Conservation (phyloP, 2,113 vertebrate genomes). For the Orcinus orca region DNA sequence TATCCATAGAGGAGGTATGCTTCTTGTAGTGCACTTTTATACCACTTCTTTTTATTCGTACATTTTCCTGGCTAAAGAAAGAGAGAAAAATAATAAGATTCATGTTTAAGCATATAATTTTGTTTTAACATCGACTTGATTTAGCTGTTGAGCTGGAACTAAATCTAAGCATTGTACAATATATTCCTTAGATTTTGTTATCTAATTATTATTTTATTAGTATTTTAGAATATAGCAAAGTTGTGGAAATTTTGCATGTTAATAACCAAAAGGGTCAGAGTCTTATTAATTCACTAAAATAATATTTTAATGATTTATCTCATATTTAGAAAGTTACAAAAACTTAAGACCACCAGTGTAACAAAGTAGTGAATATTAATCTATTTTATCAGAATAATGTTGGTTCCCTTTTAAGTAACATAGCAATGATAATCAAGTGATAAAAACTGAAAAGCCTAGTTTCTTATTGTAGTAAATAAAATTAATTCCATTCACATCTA, state of each 20-base stretch:
- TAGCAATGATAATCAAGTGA: background rate
- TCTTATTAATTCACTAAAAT: conserved; percentile 5
- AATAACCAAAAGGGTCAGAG: background rate
- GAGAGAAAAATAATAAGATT: conserved; percentile 35
- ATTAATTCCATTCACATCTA: background rate
- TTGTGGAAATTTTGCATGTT: background rate
- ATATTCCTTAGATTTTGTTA: background rate
- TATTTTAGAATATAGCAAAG: conserved; percentile 14
- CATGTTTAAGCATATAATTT: conserved; percentile 10
- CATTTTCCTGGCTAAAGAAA: conserved; percentile 68
- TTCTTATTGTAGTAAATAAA: background rate
- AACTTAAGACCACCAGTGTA: background rate
- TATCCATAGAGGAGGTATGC: conserved; percentile 53
- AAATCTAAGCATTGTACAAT: background rate
- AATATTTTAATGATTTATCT: conserved; percentile 7
- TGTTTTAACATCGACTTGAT: conserved; percentile 20
- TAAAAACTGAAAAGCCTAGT: background rate
- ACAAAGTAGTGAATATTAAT: conserved; percentile 20
- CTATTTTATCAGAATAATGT: background rate
- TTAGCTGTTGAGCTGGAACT: conserved; percentile 9
- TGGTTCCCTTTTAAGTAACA: background rate
- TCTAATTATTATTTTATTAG: background rate
- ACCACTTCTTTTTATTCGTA: conserved; percentile 64
- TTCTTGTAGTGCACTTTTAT: conserved; percentile 78
- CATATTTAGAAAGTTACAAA: conserved; percentile 4